These are phyloP conservation scores for Channa maculata DNA, from an alignment of 2,113 vertebrate species.

Conservation along the genomic window DNA sequence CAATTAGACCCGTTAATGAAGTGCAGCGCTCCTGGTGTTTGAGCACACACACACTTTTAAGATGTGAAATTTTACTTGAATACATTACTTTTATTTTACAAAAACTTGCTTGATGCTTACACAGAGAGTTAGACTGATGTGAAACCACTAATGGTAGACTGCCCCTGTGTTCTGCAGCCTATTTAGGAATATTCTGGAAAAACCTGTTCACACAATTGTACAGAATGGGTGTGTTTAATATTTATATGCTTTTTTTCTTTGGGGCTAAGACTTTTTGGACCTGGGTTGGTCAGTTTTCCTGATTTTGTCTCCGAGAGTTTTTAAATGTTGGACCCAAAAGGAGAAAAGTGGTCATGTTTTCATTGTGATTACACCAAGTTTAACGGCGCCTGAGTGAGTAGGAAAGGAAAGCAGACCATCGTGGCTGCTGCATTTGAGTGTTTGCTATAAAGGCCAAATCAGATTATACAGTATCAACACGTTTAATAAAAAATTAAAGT, in stretches of 20 bases:
- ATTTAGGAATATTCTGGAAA: constrained; percentile 34
- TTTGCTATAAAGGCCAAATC: constrained; percentile 35
- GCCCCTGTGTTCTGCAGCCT: constrained; percentile 10
- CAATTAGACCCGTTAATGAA: constrained; percentile 60
- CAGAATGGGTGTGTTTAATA: constrained; percentile 6
- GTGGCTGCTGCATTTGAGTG: constrained; percentile 22
- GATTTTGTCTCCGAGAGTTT: constrained; percentile 18
- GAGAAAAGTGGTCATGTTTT: constrained; percentile 35
- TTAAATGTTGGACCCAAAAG: constrained; percentile 9
- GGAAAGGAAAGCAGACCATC: neutral
- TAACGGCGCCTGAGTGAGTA: constrained; percentile 11
- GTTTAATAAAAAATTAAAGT: constrained; percentile 42
- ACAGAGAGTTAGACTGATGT: constrained; percentile 22
- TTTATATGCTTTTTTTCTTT: constrained; percentile 9
- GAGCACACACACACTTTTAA: constrained; percentile 17
- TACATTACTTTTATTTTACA: too few relatives aligned
- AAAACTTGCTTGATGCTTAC: constrained; percentile 10
- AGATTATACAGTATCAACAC: constrained; percentile 42
- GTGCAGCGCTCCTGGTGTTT: constrained; percentile 33
- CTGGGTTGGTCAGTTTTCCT: neutral
- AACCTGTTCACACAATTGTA: neutral
- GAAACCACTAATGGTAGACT: constrained; percentile 37
- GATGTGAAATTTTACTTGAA: constrained; percentile 4
- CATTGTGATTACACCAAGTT: constrained; percentile 35
- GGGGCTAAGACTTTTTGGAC: neutral